Percentiles rank a stretch among this genome's conserved stretches.
Conservation (phyloP, 2,797 vertebrate species). For the Sphenopsis melanotis region DNA sequence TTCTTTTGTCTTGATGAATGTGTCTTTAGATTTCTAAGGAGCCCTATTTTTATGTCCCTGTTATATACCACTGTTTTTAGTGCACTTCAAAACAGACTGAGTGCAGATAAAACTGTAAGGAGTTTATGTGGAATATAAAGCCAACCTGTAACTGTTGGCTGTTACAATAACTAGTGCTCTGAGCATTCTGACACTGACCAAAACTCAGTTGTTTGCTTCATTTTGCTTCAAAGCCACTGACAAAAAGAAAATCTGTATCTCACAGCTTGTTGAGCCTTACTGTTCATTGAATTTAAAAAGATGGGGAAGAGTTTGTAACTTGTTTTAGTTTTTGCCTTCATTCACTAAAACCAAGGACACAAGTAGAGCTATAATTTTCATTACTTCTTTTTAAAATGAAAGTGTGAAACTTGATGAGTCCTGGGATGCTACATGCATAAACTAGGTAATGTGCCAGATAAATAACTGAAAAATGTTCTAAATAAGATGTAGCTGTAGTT, state of each 20-base stretch:
- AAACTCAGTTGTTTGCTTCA: background rate
- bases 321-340: background rate
- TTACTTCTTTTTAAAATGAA: background rate
- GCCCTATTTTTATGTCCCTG: background rate
- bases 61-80: background rate
- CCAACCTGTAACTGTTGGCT: background rate
- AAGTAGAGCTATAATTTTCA: background rate
- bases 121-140: background rate
- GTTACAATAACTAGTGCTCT: background rate
- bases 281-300: background rate
- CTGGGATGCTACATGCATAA: background rate
- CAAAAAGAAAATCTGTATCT: background rate
- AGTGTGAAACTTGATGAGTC: background rate
- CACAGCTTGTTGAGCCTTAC: background rate
- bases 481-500: background rate
- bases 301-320: background rate
- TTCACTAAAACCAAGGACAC: background rate
- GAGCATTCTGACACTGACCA: background rate
- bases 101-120: background rate
- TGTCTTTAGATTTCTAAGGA: background rate
- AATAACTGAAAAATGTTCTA: background rate
- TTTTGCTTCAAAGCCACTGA: background rate
- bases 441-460: background rate
- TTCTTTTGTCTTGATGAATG: background rate
- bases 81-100: background rate